Evolutionary conservation across 64 coral and sea anemone genomes (phyloP).

Genomic region (Platygyra sinensis): DNA sequence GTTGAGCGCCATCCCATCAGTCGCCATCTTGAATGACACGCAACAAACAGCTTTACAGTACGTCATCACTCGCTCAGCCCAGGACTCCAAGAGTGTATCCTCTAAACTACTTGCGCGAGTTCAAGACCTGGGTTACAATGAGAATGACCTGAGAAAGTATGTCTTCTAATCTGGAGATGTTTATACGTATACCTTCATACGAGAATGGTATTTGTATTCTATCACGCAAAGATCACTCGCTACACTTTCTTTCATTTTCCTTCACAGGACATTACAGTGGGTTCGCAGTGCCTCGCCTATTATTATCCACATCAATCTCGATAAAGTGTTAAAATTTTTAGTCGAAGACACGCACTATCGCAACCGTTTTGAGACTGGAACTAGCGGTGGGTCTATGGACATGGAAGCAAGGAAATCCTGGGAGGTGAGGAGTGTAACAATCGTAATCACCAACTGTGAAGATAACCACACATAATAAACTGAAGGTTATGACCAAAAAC

Average conservation of each 20-base stretch:
- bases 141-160: constrained; percentile 41
- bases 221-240: too few species aligned
- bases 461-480: too few species aligned
- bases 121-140: constrained; percentile 50
- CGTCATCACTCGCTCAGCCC: constrained; percentile 32
- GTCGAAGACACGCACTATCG: constrained; percentile 56
- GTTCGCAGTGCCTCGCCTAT: constrained; percentile 52
- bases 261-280: constrained; percentile 47
- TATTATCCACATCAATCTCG: constrained; percentile 50
- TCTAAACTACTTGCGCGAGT: constrained; percentile 26
- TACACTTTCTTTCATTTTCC: neutral
- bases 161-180: neutral
- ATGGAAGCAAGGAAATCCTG: constrained; percentile 21
- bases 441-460: too few species aligned
- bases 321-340: constrained; percentile 32
- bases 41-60: constrained; percentile 39
- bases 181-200: too few species aligned
- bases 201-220: too few species aligned
- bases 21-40: constrained; percentile 42
- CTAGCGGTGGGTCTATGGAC: constrained; percentile 39
- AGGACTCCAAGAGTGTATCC: constrained; percentile 12
- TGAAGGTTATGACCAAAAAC: too few species aligned
- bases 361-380: constrained; percentile 68
- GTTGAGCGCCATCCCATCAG: constrained; percentile 57
- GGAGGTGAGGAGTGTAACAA: constrained; percentile 24